Evolutionary conservation across 2,113 vertebrate genomes (phyloP).

Genomic region (Odobenus rosmarus): DNA sequence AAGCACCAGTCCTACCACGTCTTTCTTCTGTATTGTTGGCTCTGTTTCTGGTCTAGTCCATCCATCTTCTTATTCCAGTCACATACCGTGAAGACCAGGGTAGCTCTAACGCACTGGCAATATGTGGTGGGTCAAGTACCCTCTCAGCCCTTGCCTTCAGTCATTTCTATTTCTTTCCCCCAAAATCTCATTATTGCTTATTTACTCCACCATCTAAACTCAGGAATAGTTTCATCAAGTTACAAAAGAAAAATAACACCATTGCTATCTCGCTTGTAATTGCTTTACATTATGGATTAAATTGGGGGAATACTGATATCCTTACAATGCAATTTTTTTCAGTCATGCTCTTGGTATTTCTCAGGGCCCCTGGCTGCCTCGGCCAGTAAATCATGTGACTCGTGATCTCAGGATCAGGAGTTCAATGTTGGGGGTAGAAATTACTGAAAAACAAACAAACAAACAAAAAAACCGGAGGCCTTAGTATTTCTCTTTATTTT

Average conservation of each 20-base stretch:
- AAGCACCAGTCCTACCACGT: not conserved
- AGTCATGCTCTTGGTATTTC: not conserved
- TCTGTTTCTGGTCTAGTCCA: not conserved
- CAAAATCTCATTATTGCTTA: not conserved
- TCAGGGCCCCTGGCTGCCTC: not conserved
- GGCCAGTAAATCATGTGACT: not conserved
- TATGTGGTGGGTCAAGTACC: not conserved
- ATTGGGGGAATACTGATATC: not conserved
- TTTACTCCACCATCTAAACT: not conserved
- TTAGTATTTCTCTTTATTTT: not conserved
- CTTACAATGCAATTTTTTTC: not conserved
- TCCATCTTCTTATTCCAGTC: not conserved
- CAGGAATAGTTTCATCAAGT: not conserved
- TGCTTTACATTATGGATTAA: not conserved
- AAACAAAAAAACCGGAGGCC: not conserved
- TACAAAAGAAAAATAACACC: not conserved
- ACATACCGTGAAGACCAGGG: not conserved
- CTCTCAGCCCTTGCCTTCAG: not conserved
- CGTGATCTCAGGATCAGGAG: not conserved
- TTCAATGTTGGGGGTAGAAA: not conserved
- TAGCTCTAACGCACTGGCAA: not conserved
- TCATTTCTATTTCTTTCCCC: not conserved
- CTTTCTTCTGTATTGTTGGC: not conserved
- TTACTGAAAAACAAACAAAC: not conserved
- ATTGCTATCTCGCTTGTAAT: not conserved